phyloP scores from a whole-genome alignment of 1,140 invertebrate genomes.

The Zaprionus taronus region DNA sequence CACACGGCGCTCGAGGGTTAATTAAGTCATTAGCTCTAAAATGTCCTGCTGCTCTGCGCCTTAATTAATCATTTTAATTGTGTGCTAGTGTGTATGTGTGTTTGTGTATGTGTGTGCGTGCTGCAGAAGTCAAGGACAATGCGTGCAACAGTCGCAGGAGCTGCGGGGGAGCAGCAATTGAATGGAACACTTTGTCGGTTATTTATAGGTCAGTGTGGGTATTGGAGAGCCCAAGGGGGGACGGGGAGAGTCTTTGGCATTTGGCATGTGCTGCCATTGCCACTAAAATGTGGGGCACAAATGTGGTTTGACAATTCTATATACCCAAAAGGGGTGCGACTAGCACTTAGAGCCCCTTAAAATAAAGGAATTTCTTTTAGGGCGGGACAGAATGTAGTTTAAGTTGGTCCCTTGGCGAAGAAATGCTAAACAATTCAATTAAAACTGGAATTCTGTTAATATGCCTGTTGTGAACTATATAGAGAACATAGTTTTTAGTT shows the following conservation, averaged over 20 bases:
- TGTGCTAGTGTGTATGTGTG: slow-evolving; percentile 19
- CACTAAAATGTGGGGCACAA: slow-evolving; percentile 32
- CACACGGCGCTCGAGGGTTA: slow-evolving; percentile 50
- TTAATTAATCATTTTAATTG: slow-evolving; percentile 82
- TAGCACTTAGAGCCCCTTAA: slow-evolving; percentile 23
- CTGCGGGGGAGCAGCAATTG: slow-evolving; percentile 32
- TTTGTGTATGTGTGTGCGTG: slow-evolving; percentile 32
- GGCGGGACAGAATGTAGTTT: not conserved
- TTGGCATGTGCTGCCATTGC: slow-evolving; percentile 65
- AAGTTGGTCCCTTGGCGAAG: not conserved
- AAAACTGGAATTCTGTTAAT: slow-evolving; percentile 8
- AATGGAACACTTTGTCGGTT: slow-evolving; percentile 37
- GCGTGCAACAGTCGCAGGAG: slow-evolving; percentile 18
- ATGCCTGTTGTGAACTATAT: not conserved
- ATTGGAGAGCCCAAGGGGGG: not conserved
- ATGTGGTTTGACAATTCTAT: slow-evolving; percentile 30
- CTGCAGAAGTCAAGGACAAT: slow-evolving; percentile 43
- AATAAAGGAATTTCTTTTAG: slow-evolving; percentile 17
- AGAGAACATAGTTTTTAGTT: not conserved
- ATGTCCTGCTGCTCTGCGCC: slow-evolving; percentile 69
- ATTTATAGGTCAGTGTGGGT: slow-evolving; percentile 61
- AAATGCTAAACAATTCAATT: slow-evolving; percentile 8
- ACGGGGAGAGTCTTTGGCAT: slow-evolving; percentile 12
- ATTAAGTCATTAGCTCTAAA: slow-evolving; percentile 80
- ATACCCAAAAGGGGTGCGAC: slow-evolving; percentile 6